These are phyloP conservation scores for Sebastes hubbsi DNA, from an alignment of 2,797 vertebrate species.

Conservation along the genomic window DNA sequence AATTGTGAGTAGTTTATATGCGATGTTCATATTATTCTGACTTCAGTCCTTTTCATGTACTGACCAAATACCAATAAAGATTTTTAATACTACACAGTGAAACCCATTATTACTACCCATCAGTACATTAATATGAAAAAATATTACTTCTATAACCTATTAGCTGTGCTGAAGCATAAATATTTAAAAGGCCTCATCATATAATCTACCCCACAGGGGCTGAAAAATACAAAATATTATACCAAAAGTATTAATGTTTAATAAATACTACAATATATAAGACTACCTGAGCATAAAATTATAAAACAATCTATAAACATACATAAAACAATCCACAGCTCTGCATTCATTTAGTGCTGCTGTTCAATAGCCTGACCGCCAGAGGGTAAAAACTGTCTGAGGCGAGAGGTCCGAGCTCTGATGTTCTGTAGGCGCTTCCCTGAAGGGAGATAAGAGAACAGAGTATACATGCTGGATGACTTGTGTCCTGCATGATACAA, in stretches of 20 bases:
- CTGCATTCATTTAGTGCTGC: not conserved
- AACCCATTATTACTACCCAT: constrained; percentile 43
- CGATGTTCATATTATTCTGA: constrained; percentile 98
- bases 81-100: constrained; percentile 91
- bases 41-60: constrained; percentile 99
- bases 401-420: no score
- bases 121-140: not conserved
- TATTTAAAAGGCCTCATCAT: not conserved
- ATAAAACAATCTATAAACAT: no score
- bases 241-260: not conserved
- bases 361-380: no score
- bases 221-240: not conserved
- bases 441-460: no score
- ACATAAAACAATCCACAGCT: no score
- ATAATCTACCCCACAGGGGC: not conserved
- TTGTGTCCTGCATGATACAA: no score
- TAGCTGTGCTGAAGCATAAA: not conserved
- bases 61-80: constrained; percentile 99
- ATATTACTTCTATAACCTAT: not conserved
- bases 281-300: no score
- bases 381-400: no score
- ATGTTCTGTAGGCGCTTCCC: no score
- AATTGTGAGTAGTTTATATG: constrained; percentile 95
- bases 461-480: no score
- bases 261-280: no score